Base-by-base conservation (phyloP, 2,113 vertebrate species). In the Cyprinus carpio region DNA sequence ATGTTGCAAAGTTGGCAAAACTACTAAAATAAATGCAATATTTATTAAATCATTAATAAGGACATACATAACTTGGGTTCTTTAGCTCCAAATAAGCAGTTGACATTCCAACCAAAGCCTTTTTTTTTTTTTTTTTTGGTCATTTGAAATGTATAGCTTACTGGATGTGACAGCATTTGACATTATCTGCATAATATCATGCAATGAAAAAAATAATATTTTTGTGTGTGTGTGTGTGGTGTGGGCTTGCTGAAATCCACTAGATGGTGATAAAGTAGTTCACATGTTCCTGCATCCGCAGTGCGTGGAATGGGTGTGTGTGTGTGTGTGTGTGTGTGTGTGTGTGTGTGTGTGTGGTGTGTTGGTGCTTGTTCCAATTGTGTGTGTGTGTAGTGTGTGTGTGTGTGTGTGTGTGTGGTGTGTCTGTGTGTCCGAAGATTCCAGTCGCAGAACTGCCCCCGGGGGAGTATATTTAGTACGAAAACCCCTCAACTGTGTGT, bases 401-500 rank as follows among this genome's bases (percentile, higher is more conserved):
- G n/a, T n/a, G n/a, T 69, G 67, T 71, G 31, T 71, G 18, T 12
- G 37, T 74, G 74, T 29, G 25, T 25, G n/a, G n/a, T n/a, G n/a
- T n/a, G n/a, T 2, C 37, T 25, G 67, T 62, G 43, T n/a, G 43
- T 23, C 20, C 25, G 60, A 49, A 56, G 34, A 54, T 51, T 56
- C 34, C 34, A 46, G 46, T 46, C 10, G 11, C 43, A 12, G 43
- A 58, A 56, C 46, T 83, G 81, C 81, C 65, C 43, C 29, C 8
- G 56, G 54, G 18, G 43, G 43, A 60, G 31, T 78, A 78, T 78
- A 82, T 80, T 88, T 86, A 54, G 34, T 34, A 51, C 29, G 29
- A 58, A 58, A 80, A 85, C 40, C 27, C 25, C 56, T 56, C 83
- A 54, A 12, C 71, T 54, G 43, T 49, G n/a, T 74, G 67, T 62